A percentile compares a stretch with the other conserved stretches of the same genome.
Evolutionary conservation across 2,888 invertebrate genomes (phyloP).

Genomic region (Nebria brevicollis): DNA sequence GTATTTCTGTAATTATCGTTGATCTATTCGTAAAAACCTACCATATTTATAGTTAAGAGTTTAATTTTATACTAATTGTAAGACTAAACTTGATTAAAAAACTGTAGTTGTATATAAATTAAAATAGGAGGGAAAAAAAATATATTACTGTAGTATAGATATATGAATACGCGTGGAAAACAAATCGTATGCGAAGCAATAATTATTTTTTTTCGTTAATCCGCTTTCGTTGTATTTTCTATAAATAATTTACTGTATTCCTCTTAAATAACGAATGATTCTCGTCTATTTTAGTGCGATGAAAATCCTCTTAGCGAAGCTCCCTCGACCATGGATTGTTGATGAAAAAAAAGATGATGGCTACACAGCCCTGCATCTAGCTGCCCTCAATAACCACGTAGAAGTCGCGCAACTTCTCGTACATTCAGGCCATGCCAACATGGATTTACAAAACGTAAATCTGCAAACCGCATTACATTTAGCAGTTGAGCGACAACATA

Average conservation of each 20-base stretch:
- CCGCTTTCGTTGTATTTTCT: neutral
- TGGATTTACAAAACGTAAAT: slow-evolving; percentile 96
- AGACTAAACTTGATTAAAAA: no score
- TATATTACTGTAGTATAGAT: no score
- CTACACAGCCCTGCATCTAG: slow-evolving; percentile 94
- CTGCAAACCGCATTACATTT: slow-evolving; percentile 92
- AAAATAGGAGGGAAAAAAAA: no score
- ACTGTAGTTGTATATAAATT: no score
- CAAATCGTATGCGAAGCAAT: no score
- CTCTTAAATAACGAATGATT: neutral
- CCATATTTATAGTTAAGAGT: no score
- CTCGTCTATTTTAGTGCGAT: slow-evolving; percentile 77
- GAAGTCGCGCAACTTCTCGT: slow-evolving; percentile 94
- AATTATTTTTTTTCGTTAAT: no score
- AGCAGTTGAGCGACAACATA: slow-evolving; percentile 96
- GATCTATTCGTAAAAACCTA: no score
- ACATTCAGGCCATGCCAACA: slow-evolving; percentile 88
- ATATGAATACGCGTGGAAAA: no score
- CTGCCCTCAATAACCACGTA: slow-evolving; percentile 96
- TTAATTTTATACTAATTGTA: no score
- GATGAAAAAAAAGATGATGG: slow-evolving; percentile 99
- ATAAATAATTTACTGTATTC: neutral
- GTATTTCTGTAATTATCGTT: no score
- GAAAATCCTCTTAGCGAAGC: slow-evolving; percentile 91
- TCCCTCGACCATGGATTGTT: slow-evolving; percentile 96